Evolutionary conservation across 2,888 invertebrate species (phyloP), one percentile per base, ranked within the genome.

Genomic region (Arenicola marina): DNA sequence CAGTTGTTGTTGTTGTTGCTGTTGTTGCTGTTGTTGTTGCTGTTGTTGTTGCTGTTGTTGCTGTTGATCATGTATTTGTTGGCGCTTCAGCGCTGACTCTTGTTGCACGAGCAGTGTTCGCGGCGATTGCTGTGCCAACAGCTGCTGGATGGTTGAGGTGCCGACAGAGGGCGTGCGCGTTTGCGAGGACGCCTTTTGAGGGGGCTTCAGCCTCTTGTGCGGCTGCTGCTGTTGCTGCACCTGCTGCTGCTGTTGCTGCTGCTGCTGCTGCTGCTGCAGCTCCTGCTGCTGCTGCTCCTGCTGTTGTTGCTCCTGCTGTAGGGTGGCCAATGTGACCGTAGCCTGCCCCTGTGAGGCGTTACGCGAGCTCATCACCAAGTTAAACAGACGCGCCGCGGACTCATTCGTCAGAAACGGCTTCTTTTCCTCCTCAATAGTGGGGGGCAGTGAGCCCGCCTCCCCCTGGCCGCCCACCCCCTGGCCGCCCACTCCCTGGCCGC

Each of bases 271-370:
- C 7, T 7, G 15, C 28, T n/a, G n/a, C n/a, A n/a, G n/a, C 32
- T 18, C 21, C 7, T 56, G 34, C 26, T 56, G 34, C 32, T 56
- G 56, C 26, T 44, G n/a, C 51, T 59, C 54, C 45, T 57, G 43
- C n/a, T 28, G 58, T 46, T 69, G 56, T 60, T 64, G 59, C 45
- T 55, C 51, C 51, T 56, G 56, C 33, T 65, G 56, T 29, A 11
- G 45, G 48, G 15, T 21, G 63, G 51, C 11, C 59, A 58, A 29
- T 51, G 15, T 26, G 61, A 66, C 55, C 65, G 57, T 32, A 53
- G 60, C 46, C 60, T 38, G 43, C n/a, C 11, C n/a, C 43, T 38
- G 43, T 15, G 43, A 38, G n/a, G 43, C 43, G 43, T 38, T 15
- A 38, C 43, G 11, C 11, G n/a, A n/a, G n/a, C n/a, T n/a, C n/a